These are phyloP conservation scores for Petrocephalus schoutedeni DNA, from an alignment of 2,797 vertebrate species.

Conservation along the genomic window DNA sequence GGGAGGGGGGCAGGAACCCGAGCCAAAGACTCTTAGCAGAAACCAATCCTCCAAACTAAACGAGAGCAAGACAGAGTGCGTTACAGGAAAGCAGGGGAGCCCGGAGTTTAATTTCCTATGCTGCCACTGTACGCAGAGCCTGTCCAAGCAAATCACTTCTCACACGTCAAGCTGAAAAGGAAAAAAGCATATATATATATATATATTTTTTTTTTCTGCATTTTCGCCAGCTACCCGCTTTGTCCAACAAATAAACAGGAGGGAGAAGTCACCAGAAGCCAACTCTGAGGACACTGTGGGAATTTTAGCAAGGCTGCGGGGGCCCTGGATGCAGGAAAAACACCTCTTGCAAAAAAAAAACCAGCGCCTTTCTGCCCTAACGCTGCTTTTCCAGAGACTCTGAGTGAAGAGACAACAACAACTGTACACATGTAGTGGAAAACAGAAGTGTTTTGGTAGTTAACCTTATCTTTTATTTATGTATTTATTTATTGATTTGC, in stretches of 20 bases:
- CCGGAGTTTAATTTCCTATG: constrained; percentile 31
- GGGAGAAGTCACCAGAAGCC: constrained; percentile 21
- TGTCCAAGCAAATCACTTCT: constrained; percentile 33
- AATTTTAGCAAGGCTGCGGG: constrained; percentile 34
- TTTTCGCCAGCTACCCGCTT: not conserved
- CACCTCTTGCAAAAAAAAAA: not conserved
- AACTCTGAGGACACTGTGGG: constrained; percentile 21
- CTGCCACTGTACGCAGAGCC: not conserved
- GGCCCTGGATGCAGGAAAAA: constrained; percentile 21
- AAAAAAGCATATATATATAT: not conserved
- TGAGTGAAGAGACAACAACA: constrained; percentile 29
- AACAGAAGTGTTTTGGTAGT: constrained; percentile 46
- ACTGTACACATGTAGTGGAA: constrained; percentile 34
- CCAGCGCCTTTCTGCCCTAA: constrained; percentile 45
- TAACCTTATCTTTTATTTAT: constrained; percentile 29
- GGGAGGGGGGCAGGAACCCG: constrained; percentile 22
- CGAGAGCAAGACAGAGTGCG: constrained; percentile 29
- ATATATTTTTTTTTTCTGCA: not conserved
- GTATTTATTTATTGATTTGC: constrained; percentile 24
- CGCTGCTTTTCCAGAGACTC: constrained; percentile 32
- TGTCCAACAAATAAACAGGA: constrained; percentile 27
- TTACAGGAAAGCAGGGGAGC: constrained; percentile 22
- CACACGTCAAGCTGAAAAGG: constrained; percentile 36
- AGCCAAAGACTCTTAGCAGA: constrained; percentile 28
- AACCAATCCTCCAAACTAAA: constrained; percentile 30